Base-by-base conservation (phyloP, 2,888 invertebrate genomes). In the Sarcophaga caerulescens region DNA sequence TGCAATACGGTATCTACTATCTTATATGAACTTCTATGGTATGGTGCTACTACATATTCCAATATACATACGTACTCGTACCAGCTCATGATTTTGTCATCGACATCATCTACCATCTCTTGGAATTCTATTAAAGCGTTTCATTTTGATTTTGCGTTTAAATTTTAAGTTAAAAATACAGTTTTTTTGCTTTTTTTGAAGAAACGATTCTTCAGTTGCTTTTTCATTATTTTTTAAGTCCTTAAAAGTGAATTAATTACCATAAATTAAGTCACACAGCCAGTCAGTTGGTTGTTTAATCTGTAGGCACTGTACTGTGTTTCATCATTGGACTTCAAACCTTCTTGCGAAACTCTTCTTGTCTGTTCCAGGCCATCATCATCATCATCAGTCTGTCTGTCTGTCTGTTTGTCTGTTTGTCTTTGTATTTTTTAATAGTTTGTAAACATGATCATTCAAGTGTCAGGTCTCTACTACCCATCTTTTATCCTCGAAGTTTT, bases 391-490 rank as follows among this genome's bases (percentile, higher is more conserved):
- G 35, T 25, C 60, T 69, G 35, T 2, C 35, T 35, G 35, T 19
- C 35, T 35, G n/a, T 45, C 19, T 21, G 14, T 76, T 57, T 23
- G 44, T 76, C 35, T 35, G 35, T 14, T 44, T 19, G 19, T 57
- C 62, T 62, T 66, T 73, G 59, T 35, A 69, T 73, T 83, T 35
- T 35, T 86, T 86, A 86, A 86, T 86, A 84, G 86, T 81, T 77
- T 84, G 86, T 86, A 84, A 86, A 86, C 86, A 86, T 86, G 86
- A 86, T 86, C 86, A 78, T 84, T 86, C 80, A 86, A 84, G 83
- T 77, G 81, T 78, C 84, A 78, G 81, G 86, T 74, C 77, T 81
- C 35, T 35, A 35, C 35, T 35, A 81, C 59, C 74, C 63, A 73
- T 75, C 74, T 69, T 52, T 60, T 77, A 84, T 81, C 62, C 81